Evolutionary conservation across 2,888 invertebrate species (phyloP).

Genomic region (Hemithea aestivaria): DNA sequence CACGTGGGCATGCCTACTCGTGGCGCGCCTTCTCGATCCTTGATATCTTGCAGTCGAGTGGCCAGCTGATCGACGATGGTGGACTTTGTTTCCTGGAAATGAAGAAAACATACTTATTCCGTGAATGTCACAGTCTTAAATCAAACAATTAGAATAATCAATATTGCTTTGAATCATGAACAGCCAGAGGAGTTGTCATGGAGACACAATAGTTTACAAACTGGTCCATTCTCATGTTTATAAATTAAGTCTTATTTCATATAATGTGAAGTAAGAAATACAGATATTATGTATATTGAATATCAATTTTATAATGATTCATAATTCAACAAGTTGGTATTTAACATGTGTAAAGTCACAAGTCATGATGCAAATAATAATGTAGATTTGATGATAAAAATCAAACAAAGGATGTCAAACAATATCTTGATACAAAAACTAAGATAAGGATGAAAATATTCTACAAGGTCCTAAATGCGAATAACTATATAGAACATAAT

Average conservation of each 20-base stretch:
- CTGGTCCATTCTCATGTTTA: background rate
- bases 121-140: background rate
- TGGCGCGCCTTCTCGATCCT: constrained; percentile 59
- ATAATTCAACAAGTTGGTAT: too few species aligned
- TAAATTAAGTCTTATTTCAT: background rate
- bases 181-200: constrained; percentile 8
- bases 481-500: background rate
- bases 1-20: constrained; percentile 75
- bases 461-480: too few species aligned
- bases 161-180: too few species aligned
- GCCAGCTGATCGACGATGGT: constrained; percentile 90
- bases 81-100: constrained; percentile 86
- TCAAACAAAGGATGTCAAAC: background rate
- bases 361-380: too few species aligned
- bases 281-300: too few species aligned
- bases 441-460: too few species aligned
- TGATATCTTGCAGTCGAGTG: constrained; percentile 86
- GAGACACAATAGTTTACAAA: constrained; percentile 6
- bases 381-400: too few species aligned
- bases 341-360: too few species aligned
- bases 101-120: constrained; percentile 21
- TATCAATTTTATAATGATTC: too few species aligned
- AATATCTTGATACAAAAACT: background rate
- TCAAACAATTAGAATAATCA: too few species aligned
- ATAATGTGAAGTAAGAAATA: too few species aligned